Percentiles rank a stretch among this genome's conserved stretches.
Evolutionary conservation across 2,797 vertebrate genomes (phyloP).

Genomic region (Propithecus deckenii): DNA sequence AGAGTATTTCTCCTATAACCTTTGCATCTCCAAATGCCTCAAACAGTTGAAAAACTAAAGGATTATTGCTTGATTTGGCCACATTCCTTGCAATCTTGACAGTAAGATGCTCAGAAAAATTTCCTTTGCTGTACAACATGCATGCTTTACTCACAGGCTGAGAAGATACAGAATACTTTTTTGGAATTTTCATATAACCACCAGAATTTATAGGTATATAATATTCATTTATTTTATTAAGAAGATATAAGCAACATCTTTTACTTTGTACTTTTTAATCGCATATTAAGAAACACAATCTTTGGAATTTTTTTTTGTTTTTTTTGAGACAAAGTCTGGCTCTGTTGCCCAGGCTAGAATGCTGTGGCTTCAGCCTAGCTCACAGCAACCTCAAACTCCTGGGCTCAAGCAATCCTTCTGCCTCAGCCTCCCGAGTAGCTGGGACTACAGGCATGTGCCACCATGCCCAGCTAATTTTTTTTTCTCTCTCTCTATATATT

Average conservation of each 20-base stretch:
- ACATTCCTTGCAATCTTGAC: constrained; percentile 25
- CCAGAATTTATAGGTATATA: not conserved
- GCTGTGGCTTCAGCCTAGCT: too few relatives aligned
- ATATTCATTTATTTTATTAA: not conserved
- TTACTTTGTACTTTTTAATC: not conserved
- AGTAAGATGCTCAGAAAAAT: constrained; percentile 20
- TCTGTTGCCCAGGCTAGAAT: too few relatives aligned
- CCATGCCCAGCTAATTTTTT: too few relatives aligned
- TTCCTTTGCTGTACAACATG: not conserved
- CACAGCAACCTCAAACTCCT: too few relatives aligned
- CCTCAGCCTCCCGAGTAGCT: too few relatives aligned
- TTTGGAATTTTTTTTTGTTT: not conserved
- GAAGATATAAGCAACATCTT: not conserved
- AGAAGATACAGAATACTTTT: not conserved
- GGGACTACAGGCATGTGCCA: too few relatives aligned
- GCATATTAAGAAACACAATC: not conserved
- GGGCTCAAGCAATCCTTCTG: too few relatives aligned
- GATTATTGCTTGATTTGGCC: constrained; percentile 59
- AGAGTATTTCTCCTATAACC: constrained; percentile 35
- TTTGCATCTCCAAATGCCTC: constrained; percentile 49
- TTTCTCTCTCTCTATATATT: too few relatives aligned
- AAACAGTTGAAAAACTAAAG: constrained; percentile 51
- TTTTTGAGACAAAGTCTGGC: too few relatives aligned
- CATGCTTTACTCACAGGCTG: not conserved
- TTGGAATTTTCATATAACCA: not conserved